Evolutionary conservation across 2,797 vertebrate genomes (phyloP).

Genomic region (Aselliscus stoliczkanus): DNA sequence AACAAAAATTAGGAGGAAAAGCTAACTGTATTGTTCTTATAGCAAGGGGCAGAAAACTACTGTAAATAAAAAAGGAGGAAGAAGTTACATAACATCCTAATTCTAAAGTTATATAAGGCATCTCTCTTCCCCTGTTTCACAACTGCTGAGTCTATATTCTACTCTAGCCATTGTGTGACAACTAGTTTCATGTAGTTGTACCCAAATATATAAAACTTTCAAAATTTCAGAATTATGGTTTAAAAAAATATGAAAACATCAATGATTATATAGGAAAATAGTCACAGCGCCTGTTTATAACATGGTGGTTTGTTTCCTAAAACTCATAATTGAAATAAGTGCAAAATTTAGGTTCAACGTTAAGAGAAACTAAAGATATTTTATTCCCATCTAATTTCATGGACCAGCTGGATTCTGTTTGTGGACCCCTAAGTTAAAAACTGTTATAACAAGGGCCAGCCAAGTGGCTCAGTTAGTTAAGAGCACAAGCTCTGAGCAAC

Average conservation of each 20-base stretch:
- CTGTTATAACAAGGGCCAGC: not conserved
- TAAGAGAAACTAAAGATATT: not conserved
- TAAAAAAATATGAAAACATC: not conserved
- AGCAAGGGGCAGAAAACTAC: not conserved
- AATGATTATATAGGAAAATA: not conserved
- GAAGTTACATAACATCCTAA: not conserved
- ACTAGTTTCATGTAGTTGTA: not conserved
- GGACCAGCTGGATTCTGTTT: not conserved
- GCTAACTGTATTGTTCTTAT: not conserved
- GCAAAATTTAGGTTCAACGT: not conserved
- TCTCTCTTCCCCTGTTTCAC: not conserved
- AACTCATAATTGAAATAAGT: not conserved
- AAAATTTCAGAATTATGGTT: not conserved
- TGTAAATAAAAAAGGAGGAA: not conserved
- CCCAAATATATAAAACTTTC: not conserved
- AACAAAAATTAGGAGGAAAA: not conserved
- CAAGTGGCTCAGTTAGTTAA: too few species aligned
- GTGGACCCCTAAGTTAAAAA: not conserved
- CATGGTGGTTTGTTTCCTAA: not conserved
- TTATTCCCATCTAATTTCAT: not conserved
- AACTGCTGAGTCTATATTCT: not conserved
- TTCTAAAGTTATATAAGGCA: not conserved
- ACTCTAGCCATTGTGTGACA: not conserved
- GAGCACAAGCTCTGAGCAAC: too few species aligned
- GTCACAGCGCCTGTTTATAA: not conserved